Evolutionary conservation across 1,140 invertebrate genomes (phyloP), one percentile per base, ranked within the genome.

Genomic region (Belonocnema kinseyi): DNA sequence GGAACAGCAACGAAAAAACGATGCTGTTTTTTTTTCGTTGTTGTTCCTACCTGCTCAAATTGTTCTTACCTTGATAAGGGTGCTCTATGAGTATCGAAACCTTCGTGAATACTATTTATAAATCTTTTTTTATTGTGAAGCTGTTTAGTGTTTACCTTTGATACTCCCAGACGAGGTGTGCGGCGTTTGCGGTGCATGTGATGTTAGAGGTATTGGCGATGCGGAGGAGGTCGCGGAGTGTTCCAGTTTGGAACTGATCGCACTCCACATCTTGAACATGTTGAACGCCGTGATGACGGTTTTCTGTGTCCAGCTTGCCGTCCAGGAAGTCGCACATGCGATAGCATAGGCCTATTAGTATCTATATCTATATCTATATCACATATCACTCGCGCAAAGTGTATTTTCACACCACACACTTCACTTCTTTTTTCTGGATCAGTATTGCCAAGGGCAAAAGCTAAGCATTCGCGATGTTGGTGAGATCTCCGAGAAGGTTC

Each of bases 181-280:
- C 70, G 94, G 94, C 83, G 94, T 94, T 87, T 96, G 95, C 56
- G 93, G 92, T 77, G 90, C 86, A 81, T 91, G 90, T 74, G 90
- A 89, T 53, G 90, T 89, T 74, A 91, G 81, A 73, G 90, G 91
- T 84, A 91, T 85, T 79, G 90, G 90, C 81, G 90, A 90, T 83
- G 88, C 90, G 74, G 90, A 90, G 84, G 90, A 90, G 85, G 87
- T 90, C 86, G 90, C 90, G 90, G 94, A 92, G 88, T 92, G 92
- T 92, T 96, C 95, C 93, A 96, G 89, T 92, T 96, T 96, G 86
- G 94, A 95, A 92, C 93, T 95, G 88, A 96, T 95, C 92, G 94
- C 95, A 93, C 95, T 96, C 95, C 95, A 96, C 95, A 96, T 96
- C 92, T 96, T 95, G 93, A 96, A 96, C 95, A 96, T 96, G 91